These are phyloP conservation scores for Macropodus opercularis DNA, from an alignment of 2,797 vertebrate species.

Conservation along the genomic window DNA sequence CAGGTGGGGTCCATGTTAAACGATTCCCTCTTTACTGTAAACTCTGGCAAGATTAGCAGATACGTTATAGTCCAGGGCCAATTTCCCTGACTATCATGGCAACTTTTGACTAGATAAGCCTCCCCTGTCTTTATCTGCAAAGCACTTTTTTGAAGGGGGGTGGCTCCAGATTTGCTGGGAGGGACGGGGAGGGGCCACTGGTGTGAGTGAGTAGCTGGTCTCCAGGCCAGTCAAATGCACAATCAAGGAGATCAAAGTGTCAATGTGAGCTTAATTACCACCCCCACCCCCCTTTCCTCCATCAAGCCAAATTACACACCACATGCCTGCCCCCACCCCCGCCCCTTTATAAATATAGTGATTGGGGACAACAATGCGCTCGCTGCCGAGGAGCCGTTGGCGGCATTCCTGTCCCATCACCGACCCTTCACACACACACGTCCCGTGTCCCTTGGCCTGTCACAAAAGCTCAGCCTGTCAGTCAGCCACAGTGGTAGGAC, in stretches of 20 bases:
- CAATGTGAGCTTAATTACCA: constrained; percentile 83
- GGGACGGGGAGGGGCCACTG: constrained; percentile 35
- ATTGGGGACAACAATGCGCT: constrained; percentile 78
- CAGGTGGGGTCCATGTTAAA: constrained; percentile 37
- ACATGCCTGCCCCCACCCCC: constrained; percentile 15
- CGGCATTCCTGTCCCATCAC: constrained; percentile 55
- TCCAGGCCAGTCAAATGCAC: constrained; percentile 82
- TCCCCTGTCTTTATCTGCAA: constrained; percentile 48
- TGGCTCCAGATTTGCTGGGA: constrained; percentile 47
- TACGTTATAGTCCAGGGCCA: constrained; percentile 33
- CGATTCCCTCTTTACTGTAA: constrained; percentile 45
- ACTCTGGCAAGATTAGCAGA: constrained; percentile 23
- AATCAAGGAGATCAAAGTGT: constrained; percentile 84
- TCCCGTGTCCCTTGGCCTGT: constrained; percentile 19
- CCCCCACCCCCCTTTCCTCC: constrained; percentile 35
- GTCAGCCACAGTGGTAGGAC: constrained; percentile 70
- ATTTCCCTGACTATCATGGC: constrained; percentile 45
- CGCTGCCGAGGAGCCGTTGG: constrained; percentile 66
- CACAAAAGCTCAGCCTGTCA: constrained; percentile 70
- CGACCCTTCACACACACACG: constrained; percentile 6
- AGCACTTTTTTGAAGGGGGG: constrained; percentile 17
- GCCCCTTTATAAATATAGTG: constrained; percentile 75
- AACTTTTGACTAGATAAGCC: constrained; percentile 59
- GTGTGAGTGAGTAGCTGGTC: constrained; percentile 71
- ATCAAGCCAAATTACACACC: constrained; percentile 64